Evolutionary conservation across 37 sponge, comb jelly and placozoan genomes (phyloP), one percentile per base, ranked within the genome.

Genomic region (Petrosia ficiformis): DNA sequence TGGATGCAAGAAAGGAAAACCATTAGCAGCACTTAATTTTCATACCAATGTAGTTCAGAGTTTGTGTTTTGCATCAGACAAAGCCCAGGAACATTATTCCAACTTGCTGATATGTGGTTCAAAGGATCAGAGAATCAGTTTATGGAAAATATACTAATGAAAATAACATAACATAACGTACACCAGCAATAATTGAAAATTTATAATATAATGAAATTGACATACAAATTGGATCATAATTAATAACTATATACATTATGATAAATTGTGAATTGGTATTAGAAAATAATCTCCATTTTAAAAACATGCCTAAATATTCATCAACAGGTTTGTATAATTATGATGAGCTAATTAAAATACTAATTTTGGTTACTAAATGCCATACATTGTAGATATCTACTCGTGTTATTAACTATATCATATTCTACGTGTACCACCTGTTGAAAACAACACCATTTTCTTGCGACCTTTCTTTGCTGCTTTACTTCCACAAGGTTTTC

Each of bases 381-480:
- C n/a, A n/a, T n/a, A n/a, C n/a, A n/a, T n/a, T n/a, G n/a, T n/a
- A n/a, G n/a, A n/a, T n/a, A n/a, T n/a, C n/a, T n/a, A n/a, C n/a
- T n/a, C n/a, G n/a, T n/a, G n/a, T n/a, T n/a, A n/a, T n/a, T n/a
- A n/a, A n/a, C n/a, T n/a, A n/a, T n/a, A 48, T 48, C 14, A 48
- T 48, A 40, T 40, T 48, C 84, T 65, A 22, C 84, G 69, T 16
- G 52, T 57, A 22, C 84, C 78, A 22, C 93, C 90, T 42, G 93
- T 92, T 16, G 82, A 71, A 67, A 92, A 92, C 59, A 92, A 74
- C 10, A 92, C 89, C 69, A 83, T 42, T 63, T 92, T 92, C 72
- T 84, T 88, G 36, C 77, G 74, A 16, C 90, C 86, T 39, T 84
- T 92, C 78, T 88, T 92, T 29, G 75, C 81, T 1, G 86, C 75